Percentiles rank a stretch among this genome's conserved stretches.
These are phyloP conservation scores for Ophioninae sp. DNA, from an alignment of 2,888 invertebrate genomes.

Conservation along the genomic window DNA sequence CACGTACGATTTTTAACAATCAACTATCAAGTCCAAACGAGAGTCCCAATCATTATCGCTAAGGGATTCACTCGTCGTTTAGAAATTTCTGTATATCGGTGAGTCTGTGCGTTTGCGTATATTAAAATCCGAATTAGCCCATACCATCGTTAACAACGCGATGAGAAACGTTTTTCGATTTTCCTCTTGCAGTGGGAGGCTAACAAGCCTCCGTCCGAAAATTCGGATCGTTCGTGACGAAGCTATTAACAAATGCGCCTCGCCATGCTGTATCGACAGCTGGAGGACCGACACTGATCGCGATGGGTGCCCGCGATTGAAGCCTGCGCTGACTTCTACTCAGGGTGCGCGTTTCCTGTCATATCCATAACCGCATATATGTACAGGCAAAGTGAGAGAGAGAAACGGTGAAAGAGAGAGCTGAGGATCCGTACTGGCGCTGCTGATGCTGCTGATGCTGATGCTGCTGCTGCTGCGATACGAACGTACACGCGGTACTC, in stretches of 20 bases:
- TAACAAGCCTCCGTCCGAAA: slow-evolving; percentile 4
- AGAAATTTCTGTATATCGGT: not conserved
- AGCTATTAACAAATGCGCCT: not conserved
- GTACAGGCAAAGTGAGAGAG: too few relatives aligned
- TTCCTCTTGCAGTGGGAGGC: not conserved
- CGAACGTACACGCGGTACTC: slow-evolving; percentile 16
- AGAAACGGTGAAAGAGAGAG: not conserved
- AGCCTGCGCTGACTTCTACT: not conserved
- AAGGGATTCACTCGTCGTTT: not conserved
- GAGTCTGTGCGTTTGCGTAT: not conserved
- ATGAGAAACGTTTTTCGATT: not conserved
- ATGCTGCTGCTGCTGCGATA: not conserved
- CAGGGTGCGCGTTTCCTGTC: not conserved
- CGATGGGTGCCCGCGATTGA: not conserved
- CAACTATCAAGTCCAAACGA: not conserved
- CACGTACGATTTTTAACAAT: too few relatives aligned
- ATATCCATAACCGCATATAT: not conserved
- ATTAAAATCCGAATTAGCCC: not conserved
- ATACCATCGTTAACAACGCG: not conserved
- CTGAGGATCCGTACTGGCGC: slow-evolving; percentile 2
- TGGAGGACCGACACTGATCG: slow-evolving; percentile 13
- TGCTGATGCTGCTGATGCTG: not conserved
- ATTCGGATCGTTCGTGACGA: slow-evolving; percentile 2
- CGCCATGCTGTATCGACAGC: slow-evolving; percentile 14
- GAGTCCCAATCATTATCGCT: not conserved